Evolutionary conservation across 2,113 vertebrate species (phyloP).

Genomic region (Epinephelus cyanopodus): DNA sequence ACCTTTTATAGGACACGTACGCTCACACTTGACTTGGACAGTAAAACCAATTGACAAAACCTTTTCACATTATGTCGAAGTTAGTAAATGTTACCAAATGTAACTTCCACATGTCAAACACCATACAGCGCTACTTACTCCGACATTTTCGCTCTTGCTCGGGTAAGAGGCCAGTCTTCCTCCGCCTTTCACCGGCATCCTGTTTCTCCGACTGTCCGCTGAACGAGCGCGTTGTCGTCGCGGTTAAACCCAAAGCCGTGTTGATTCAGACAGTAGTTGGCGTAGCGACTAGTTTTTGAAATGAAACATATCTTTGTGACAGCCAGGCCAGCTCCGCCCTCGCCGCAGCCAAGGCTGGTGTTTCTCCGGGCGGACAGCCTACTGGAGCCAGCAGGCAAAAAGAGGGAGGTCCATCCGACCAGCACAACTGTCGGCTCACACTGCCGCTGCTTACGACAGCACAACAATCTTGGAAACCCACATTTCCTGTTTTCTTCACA

Average conservation of each 20-base stretch:
- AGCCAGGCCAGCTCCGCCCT: conserved; percentile 51
- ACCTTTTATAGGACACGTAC: background rate
- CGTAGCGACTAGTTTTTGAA: background rate
- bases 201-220: conserved; percentile 29
- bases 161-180: conserved; percentile 69
- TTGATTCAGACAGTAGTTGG: background rate
- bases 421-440: background rate
- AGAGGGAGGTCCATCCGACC: conserved; percentile 54
- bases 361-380: conserved; percentile 42
- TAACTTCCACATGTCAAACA: conserved; percentile 3
- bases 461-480: background rate
- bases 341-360: conserved; percentile 12
- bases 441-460: background rate
- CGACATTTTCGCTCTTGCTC: conserved; percentile 73
- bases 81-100: background rate
- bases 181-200: conserved; percentile 83
- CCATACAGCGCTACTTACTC: conserved; percentile 65
- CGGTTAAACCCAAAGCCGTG: background rate
- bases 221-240: background rate
- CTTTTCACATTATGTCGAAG: background rate
- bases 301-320: conserved; percentile 29
- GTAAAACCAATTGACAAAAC: background rate
- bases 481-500: conserved; percentile 27
- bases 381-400: conserved; percentile 13
- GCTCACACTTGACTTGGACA: background rate